Percentiles rank a stretch among this genome's conserved stretches.
Evolutionary conservation across 1,140 invertebrate genomes (phyloP).

Genomic region (Macrosteles quadrilineatus): DNA sequence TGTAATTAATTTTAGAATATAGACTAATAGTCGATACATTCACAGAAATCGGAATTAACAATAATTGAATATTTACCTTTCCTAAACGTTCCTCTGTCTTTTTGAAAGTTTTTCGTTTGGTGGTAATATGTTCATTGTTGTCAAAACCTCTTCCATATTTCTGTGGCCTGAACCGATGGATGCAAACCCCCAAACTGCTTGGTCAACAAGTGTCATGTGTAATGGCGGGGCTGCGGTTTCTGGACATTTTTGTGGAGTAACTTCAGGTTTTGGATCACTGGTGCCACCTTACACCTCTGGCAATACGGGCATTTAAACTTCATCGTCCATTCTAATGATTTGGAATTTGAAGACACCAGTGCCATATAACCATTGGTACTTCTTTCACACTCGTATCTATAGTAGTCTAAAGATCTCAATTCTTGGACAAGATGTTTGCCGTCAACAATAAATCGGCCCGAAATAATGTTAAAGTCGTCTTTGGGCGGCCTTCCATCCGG

Average conservation of each 20-base stretch:
- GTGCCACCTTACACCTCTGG: too few species aligned
- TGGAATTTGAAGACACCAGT: constrained; percentile 21
- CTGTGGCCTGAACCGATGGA: constrained; percentile 28
- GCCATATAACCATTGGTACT: constrained; percentile 24
- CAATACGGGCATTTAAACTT: constrained; percentile 26
- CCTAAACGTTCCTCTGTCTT: constrained; percentile 27
- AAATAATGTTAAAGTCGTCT: constrained; percentile 16
- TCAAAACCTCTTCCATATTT: constrained; percentile 27
- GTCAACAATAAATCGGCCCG: constrained; percentile 26
- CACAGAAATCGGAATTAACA: not conserved
- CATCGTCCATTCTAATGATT: constrained; percentile 20
- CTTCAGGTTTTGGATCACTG: constrained; percentile 14
- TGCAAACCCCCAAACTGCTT: constrained; percentile 28
- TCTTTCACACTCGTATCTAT: constrained; percentile 28
- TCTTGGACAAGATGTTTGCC: constrained; percentile 26
- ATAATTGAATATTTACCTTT: constrained; percentile 10
- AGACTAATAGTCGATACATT: constrained; percentile 16
- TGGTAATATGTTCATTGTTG: constrained; percentile 20
- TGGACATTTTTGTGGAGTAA: constrained; percentile 18
- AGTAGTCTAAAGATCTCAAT: constrained; percentile 24
- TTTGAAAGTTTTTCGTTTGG: constrained; percentile 18
- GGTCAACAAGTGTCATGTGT: constrained; percentile 16
- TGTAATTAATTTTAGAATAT: constrained; percentile 5
- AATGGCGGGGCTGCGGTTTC: not conserved
- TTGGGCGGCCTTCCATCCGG: constrained; percentile 28